Percentiles rank a stretch among this genome's conserved stretches.
Evolutionary conservation across 2,113 vertebrate species (phyloP).

Genomic region (Ophiodon elongatus): DNA sequence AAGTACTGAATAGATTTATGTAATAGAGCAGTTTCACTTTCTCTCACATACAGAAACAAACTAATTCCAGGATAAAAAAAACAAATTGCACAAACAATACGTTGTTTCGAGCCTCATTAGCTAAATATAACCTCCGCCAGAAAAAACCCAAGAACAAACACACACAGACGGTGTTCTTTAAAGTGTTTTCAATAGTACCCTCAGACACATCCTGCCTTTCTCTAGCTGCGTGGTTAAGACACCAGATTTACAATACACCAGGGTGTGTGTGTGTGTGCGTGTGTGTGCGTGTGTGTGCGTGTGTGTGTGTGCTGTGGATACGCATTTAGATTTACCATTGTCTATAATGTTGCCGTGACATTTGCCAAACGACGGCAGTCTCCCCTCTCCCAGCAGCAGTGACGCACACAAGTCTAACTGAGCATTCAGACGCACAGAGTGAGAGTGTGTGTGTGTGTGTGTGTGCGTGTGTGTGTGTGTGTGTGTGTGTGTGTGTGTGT

Average conservation of each 20-base stretch:
- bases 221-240: conserved; percentile 28
- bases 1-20: not conserved
- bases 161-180: conserved; percentile 28
- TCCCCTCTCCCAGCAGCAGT: conserved; percentile 30
- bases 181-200: conserved; percentile 45
- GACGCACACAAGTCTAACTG: conserved; percentile 30
- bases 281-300: not conserved
- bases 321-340: conserved; percentile 66
- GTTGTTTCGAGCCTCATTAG: not conserved
- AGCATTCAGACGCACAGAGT: no score
- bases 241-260: conserved; percentile 41
- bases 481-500: no score
- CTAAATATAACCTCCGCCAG: conserved; percentile 28
- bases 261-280: not conserved
- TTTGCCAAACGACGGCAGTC: conserved; percentile 40
- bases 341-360: conserved; percentile 52
- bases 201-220: conserved; percentile 69
- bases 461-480: no score
- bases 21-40: not conserved
- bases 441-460: no score
- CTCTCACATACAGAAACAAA: not conserved
- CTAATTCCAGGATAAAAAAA: not conserved
- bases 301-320: conserved; percentile 30
- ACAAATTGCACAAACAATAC: conserved; percentile 12
- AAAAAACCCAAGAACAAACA: conserved; percentile 22